phyloP scores from a whole-genome alignment of 2,113 vertebrate genomes.

The Tenrec ecaudatus region DNA sequence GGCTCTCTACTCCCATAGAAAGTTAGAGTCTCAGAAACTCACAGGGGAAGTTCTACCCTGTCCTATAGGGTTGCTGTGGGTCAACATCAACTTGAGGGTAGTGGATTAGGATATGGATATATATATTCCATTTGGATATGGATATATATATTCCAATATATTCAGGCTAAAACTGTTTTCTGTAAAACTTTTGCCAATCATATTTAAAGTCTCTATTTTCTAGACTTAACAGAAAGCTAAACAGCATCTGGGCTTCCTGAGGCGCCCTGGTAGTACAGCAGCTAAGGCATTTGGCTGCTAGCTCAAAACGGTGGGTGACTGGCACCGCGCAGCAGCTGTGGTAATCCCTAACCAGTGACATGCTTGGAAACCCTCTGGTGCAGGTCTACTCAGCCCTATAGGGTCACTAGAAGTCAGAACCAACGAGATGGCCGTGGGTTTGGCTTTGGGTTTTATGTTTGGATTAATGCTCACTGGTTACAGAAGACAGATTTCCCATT shows the following conservation, averaged over 20 bases:
- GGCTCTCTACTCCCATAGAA: too few species aligned
- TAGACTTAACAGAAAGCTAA: slow-evolving; percentile 60
- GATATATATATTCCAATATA: slow-evolving; percentile 21
- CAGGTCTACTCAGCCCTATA: neutral
- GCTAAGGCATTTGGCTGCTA: too few species aligned
- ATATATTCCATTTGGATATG: too few species aligned
- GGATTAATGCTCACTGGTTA: slow-evolving; percentile 68
- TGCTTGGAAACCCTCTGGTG: neutral
- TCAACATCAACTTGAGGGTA: too few species aligned
- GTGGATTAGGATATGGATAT: too few species aligned
- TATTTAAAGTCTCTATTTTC: slow-evolving; percentile 55
- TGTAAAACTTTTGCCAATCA: slow-evolving; percentile 74
- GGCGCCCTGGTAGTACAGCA: too few species aligned
- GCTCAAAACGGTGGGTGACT: neutral
- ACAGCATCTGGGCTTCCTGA: neutral
- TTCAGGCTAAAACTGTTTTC: slow-evolving; percentile 72
- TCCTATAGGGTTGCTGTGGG: too few species aligned
- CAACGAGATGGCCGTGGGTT: neutral
- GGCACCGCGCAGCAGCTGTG: neutral
- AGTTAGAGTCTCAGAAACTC: too few species aligned
- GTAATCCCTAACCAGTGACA: neutral
- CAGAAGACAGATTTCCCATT: slow-evolving; percentile 80
- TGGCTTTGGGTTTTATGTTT: slow-evolving; percentile 62
- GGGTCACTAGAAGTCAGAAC: neutral
- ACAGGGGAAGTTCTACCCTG: too few species aligned